Conservation (phyloP, 2,797 vertebrate species). For the Dendrocincla tyrannina region DNA sequence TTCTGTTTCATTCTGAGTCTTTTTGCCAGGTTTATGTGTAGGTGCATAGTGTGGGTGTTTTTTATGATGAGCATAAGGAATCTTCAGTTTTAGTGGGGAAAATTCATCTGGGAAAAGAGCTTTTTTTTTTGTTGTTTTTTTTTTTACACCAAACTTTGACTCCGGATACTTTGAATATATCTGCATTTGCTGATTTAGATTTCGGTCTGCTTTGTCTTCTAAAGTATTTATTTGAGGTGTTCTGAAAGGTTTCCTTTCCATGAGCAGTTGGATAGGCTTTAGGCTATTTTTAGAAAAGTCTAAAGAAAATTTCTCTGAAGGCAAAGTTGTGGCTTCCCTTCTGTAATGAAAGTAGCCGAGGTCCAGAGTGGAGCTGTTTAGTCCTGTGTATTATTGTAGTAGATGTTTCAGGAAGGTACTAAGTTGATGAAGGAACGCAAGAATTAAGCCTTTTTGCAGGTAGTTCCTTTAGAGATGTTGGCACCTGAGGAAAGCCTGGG, state of each 20-base stretch:
- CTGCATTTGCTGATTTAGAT: not conserved
- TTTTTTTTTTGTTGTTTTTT: not conserved
- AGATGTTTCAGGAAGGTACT: not conserved
- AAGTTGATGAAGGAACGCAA: not conserved
- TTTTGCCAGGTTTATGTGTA: not conserved
- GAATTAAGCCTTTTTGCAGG: not conserved
- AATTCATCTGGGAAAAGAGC: not conserved
- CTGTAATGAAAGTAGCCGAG: accelerated
- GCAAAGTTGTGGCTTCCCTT: not conserved
- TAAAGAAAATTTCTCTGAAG: not conserved
- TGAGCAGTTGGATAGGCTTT: not conserved
- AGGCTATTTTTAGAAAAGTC: not conserved
- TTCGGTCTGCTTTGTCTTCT: not conserved
- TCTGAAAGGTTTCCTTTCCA: not conserved
- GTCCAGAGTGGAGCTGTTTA: not conserved
- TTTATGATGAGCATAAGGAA: not conserved
- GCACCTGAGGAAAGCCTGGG: not conserved
- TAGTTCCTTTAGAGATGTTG: not conserved
- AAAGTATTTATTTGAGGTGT: not conserved
- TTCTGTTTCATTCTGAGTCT: not conserved
- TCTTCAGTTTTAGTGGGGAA: not conserved
- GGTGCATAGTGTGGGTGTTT: not conserved
- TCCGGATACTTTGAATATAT: not conserved
- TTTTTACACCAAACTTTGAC: not conserved
- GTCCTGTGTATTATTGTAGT: not conserved